Percentiles rank a stretch among this genome's conserved stretches.
phyloP scores from a whole-genome alignment of 2,888 invertebrate genomes.

The Dendrolimus houi region DNA sequence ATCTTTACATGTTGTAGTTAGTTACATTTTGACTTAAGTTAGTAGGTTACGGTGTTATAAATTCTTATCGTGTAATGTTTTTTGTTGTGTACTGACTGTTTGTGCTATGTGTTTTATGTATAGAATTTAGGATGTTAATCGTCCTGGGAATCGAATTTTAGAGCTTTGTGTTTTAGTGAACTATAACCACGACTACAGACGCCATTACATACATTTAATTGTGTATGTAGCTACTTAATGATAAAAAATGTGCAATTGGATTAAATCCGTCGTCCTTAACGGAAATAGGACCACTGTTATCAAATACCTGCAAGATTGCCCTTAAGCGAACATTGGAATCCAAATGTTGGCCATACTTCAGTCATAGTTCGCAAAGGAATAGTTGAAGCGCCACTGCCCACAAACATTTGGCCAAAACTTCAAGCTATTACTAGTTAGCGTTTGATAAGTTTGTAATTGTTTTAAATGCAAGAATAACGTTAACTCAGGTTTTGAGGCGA shows the following conservation, averaged over 20 bases:
- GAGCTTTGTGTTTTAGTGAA: no score
- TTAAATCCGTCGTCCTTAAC: conserved; percentile 14
- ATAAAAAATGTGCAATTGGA: conserved; percentile 2
- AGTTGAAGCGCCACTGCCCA: conserved; percentile 6
- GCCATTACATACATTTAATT: conserved; percentile 23
- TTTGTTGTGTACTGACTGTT: no score
- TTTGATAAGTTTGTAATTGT: background rate
- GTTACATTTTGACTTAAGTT: no score
- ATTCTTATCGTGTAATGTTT: no score
- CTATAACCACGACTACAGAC: conserved; percentile 36
- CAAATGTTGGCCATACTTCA: conserved; percentile 20
- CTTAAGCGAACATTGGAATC: conserved; percentile 14
- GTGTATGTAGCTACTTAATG: conserved; percentile 7
- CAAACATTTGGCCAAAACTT: conserved; percentile 2
- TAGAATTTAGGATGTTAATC: no score
- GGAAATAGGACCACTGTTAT: conserved; percentile 17
- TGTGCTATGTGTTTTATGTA: no score
- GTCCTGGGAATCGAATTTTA: no score
- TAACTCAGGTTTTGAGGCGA: no score
- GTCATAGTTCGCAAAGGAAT: conserved; percentile 14
- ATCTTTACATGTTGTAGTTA: no score
- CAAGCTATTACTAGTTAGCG: background rate
- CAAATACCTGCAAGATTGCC: conserved; percentile 34
- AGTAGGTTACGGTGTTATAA: no score
- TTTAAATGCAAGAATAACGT: background rate